Percentiles rank a stretch among this genome's conserved stretches.
These are phyloP conservation scores for Eleutherodactylus coqui DNA, from an alignment of 2,797 vertebrate genomes.

Conservation along the genomic window DNA sequence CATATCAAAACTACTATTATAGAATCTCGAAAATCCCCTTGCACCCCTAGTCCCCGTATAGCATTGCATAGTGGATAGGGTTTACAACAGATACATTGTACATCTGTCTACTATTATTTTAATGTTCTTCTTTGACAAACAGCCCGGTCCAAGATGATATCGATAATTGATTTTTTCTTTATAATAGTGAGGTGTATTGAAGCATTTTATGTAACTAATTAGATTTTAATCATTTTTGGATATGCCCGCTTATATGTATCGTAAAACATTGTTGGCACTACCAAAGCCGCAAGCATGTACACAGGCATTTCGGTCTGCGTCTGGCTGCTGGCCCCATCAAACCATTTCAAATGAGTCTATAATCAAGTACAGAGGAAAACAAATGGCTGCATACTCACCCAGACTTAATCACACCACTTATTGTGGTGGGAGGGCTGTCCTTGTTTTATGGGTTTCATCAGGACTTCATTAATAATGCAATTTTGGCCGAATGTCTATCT, in stretches of 20 bases:
- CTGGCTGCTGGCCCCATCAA: not conserved
- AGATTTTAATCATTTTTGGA: not conserved
- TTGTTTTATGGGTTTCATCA: slow-evolving; percentile 22
- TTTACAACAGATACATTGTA: not conserved
- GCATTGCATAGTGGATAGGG: not conserved
- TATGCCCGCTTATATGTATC: not conserved
- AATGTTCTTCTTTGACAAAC: not conserved
- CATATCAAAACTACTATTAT: not conserved
- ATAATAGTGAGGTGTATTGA: not conserved
- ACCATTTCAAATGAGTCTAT: not conserved
- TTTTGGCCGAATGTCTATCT: slow-evolving; percentile 2
- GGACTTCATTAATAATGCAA: slow-evolving; percentile 23
- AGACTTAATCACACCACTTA: slow-evolving; percentile 12
- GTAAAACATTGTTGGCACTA: not conserved
- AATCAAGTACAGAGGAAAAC: slow-evolving; percentile 13
- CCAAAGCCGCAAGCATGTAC: not conserved
- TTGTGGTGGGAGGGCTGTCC: slow-evolving; percentile 8
- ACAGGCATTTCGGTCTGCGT: not conserved
- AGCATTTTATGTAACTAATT: not conserved
- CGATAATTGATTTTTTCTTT: not conserved
- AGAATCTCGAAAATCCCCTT: not conserved
- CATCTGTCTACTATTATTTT: not conserved
- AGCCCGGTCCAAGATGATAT: not conserved
- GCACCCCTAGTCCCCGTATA: not conserved
- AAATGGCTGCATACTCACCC: slow-evolving; percentile 2